These are phyloP conservation scores for Dicerorhinus sumatrensis DNA, from an alignment of 2,113 vertebrate species.

Conservation along the genomic window DNA sequence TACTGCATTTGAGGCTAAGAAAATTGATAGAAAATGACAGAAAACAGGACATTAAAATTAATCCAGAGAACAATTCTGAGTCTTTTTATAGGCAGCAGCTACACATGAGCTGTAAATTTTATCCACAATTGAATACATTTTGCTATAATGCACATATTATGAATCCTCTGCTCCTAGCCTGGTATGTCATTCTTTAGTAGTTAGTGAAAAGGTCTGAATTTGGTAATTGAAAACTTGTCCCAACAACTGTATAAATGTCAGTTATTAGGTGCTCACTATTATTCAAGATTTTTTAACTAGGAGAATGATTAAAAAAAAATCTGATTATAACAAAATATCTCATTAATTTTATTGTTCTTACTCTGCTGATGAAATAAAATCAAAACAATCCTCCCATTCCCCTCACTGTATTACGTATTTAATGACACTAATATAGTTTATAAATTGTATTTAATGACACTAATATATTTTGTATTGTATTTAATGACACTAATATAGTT, in stretches of 20 bases:
- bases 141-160: conserved; percentile 82
- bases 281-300: conserved; percentile 58
- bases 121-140: conserved; percentile 83
- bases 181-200: conserved; percentile 73
- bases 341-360: background rate
- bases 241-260: conserved; percentile 62
- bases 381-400: background rate
- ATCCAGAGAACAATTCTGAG: conserved; percentile 80
- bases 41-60: conserved; percentile 76
- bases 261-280: conserved; percentile 79
- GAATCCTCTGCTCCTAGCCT: conserved; percentile 86
- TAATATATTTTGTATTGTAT: background rate
- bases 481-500: background rate
- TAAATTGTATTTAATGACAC: background rate
- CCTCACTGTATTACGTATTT: background rate
- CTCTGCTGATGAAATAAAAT: conserved; percentile 46
- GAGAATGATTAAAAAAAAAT: background rate
- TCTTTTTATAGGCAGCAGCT: conserved; percentile 84
- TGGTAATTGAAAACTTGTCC: conserved; percentile 65
- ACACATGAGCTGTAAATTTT: conserved; percentile 88
- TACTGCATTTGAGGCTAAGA: conserved; percentile 91
- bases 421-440: no score
- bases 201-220: conserved; percentile 66
- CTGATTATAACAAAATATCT: conserved; percentile 44
- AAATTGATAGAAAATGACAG: conserved; percentile 88